Evolutionary conservation across 1,140 invertebrate species (phyloP).

Genomic region (Asobara japonica): DNA sequence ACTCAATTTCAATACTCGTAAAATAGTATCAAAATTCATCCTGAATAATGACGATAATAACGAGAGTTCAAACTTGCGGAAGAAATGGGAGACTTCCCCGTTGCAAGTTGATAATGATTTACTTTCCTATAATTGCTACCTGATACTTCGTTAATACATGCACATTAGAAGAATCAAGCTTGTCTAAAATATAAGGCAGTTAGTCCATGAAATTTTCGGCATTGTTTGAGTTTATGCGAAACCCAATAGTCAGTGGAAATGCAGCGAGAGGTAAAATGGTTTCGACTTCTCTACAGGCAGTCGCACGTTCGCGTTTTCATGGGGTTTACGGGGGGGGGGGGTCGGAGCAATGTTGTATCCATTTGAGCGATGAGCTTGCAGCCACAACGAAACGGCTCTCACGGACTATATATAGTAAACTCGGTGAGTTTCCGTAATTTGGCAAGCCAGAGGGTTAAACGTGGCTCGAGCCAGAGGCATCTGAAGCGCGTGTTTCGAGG

Average conservation of each 20-base stretch:
- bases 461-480: background rate
- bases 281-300: background rate
- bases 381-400: constrained; percentile 34
- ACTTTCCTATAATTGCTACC: constrained; percentile 21
- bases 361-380: constrained; percentile 42
- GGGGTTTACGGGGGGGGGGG: background rate
- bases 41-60: background rate
- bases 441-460: constrained; percentile 3
- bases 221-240: background rate
- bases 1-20: background rate
- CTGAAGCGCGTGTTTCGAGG: background rate
- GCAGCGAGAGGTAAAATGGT: background rate
- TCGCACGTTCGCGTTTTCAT: background rate
- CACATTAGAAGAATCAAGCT: no score
- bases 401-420: constrained; percentile 7
- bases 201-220: background rate
- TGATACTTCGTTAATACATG: background rate
- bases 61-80: background rate
- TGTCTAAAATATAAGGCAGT: background rate
- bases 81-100: background rate
- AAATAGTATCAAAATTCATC: background rate
- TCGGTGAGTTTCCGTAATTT: background rate
- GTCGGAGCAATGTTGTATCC: constrained; percentile 28
- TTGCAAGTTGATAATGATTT: constrained; percentile 7
- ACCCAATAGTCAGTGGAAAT: background rate